Percentiles rank a stretch among this genome's conserved stretches.
phyloP scores from a whole-genome alignment of 2,797 vertebrate species.

The Dendrocincla fuliginosa region DNA sequence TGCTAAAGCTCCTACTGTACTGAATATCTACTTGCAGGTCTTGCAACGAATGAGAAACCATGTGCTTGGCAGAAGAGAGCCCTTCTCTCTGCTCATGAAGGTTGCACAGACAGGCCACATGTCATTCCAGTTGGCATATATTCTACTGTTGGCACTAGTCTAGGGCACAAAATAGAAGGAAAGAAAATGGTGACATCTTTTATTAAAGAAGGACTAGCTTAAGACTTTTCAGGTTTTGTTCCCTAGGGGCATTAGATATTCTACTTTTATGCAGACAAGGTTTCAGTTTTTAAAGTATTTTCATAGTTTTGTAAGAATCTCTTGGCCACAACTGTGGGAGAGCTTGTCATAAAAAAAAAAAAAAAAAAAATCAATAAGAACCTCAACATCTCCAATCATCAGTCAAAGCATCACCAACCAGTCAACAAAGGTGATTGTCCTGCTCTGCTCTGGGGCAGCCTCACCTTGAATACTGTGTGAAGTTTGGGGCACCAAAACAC shows the following conservation, averaged over 20 bases:
- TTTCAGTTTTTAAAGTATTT: neutral
- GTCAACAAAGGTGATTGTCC: neutral
- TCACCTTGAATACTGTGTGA: neutral
- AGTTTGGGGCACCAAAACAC: neutral
- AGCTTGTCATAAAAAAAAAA: neutral
- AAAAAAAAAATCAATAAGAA: neutral
- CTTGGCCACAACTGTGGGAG: neutral
- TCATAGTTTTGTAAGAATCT: neutral
- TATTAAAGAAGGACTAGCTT: neutral
- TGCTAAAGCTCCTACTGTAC: neutral
- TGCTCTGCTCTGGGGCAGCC: neutral
- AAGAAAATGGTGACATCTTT: neutral
- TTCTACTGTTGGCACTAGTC: neutral
- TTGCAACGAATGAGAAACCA: neutral
- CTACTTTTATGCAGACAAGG: neutral
- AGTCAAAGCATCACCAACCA: neutral
- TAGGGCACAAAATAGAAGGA: neutral
- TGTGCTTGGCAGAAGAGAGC: neutral
- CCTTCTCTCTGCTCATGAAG: neutral
- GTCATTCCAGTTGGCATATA: neutral
- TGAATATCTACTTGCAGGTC: neutral
- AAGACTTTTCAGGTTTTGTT: neutral
- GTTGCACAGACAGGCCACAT: neutral
- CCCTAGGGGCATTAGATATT: neutral
- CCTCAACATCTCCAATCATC: neutral